Conservation (phyloP, 2,888 invertebrate genomes). For the Leptogaster cylindrica region DNA sequence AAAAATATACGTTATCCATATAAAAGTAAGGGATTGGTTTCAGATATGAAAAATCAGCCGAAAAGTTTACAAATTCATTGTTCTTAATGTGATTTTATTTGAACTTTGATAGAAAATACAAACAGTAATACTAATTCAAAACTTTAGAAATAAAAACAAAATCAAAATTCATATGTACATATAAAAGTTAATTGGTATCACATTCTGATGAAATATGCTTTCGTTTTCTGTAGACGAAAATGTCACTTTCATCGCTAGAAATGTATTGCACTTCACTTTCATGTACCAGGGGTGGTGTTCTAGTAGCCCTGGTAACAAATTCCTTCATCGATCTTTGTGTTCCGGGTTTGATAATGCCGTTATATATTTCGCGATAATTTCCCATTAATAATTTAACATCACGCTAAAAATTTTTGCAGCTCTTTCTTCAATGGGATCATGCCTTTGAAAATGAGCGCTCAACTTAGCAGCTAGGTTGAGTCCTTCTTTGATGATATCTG, state of each 20-base stretch:
- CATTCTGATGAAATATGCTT: not conserved
- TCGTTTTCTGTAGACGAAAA: not conserved
- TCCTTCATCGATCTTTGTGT: not conserved
- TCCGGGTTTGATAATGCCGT: not conserved
- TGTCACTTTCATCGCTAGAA: not conserved
- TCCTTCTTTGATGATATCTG: slow-evolving; percentile 6
- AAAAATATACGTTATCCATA: too few relatives aligned
- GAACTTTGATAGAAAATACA: too few relatives aligned
- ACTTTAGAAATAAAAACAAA: too few relatives aligned
- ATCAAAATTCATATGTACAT: too few relatives aligned
- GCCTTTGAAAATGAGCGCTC: slow-evolving; percentile 24
- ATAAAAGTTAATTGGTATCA: not conserved
- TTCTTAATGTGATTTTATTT: too few relatives aligned
- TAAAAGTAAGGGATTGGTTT: too few relatives aligned
- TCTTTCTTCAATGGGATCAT: slow-evolving; percentile 4
- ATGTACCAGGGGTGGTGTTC: not conserved
- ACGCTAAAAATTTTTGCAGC: not conserved
- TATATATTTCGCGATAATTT: not conserved
- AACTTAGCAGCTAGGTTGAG: slow-evolving; percentile 6
- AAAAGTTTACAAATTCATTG: too few relatives aligned
- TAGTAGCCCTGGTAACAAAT: not conserved
- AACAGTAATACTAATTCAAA: too few relatives aligned
- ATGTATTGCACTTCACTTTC: not conserved
- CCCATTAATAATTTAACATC: not conserved
- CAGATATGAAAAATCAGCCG: too few relatives aligned